Conservation (phyloP, 2,888 invertebrate species). For the Phymatocera aterrima region DNA sequence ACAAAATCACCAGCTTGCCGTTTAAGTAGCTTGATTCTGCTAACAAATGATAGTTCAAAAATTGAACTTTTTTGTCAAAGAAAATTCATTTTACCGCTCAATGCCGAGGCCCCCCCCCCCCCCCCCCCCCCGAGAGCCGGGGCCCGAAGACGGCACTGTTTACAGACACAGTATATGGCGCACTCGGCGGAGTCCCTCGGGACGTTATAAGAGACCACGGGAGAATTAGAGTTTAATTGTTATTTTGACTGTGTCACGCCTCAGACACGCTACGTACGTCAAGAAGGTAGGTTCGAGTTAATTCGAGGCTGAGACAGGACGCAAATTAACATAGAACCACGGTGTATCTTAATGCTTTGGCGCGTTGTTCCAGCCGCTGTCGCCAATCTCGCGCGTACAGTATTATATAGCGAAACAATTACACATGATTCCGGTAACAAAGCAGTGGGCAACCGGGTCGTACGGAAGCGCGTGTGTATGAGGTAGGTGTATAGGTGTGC, state of each 20-base stretch:
- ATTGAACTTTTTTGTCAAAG: too few relatives aligned
- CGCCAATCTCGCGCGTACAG: constrained; percentile 13
- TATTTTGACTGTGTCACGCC: constrained; percentile 31
- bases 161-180: background rate
- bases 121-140: too few relatives aligned
- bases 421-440: constrained; percentile 11
- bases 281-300: constrained; percentile 27
- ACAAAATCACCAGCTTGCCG: too few relatives aligned
- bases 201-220: too few relatives aligned
- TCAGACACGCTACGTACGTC: constrained; percentile 28
- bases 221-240: constrained; percentile 28
- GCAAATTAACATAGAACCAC: constrained; percentile 43
- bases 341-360: constrained; percentile 24
- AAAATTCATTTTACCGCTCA: too few relatives aligned
- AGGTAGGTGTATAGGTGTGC: too few relatives aligned
- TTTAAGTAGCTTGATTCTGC: too few relatives aligned
- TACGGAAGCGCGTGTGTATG: too few relatives aligned
- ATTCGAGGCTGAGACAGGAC: constrained; percentile 42
- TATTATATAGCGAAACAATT: too few relatives aligned
- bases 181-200: background rate
- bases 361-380: constrained; percentile 31
- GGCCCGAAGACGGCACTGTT: too few relatives aligned
- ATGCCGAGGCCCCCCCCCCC: too few relatives aligned
- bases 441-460: background rate
- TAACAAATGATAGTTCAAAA: too few relatives aligned